Evolutionary conservation across 2,797 vertebrate species (phyloP).

Genomic region (Fundulus diaphanus): DNA sequence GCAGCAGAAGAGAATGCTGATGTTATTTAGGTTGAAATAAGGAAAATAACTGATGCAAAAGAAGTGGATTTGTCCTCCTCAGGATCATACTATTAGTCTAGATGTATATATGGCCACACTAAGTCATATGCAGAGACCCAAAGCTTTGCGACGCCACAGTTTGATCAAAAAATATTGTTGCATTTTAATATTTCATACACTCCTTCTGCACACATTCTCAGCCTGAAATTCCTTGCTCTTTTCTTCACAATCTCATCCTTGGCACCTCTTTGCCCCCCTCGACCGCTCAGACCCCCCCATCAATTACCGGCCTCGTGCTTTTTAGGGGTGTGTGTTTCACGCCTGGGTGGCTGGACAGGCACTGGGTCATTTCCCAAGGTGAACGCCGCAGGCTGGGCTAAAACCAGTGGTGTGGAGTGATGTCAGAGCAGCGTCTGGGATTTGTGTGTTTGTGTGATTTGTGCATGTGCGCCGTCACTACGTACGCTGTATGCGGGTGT

Average conservation of each 20-base stretch:
- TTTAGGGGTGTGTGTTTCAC: constrained; percentile 76
- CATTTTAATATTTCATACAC: neutral
- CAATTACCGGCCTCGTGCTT: constrained; percentile 51
- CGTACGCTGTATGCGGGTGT: constrained; percentile 53
- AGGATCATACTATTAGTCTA: neutral
- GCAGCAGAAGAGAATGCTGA: too few species aligned
- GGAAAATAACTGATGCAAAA: too few species aligned
- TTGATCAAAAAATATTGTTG: neutral
- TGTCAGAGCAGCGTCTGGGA: constrained; percentile 59
- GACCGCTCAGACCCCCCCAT: constrained; percentile 43
- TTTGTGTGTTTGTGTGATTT: constrained; percentile 47
- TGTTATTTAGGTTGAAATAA: too few species aligned
- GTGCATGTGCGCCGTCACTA: constrained; percentile 43
- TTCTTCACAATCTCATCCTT: constrained; percentile 48
- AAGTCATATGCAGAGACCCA: neutral
- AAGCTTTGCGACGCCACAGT: too few species aligned
- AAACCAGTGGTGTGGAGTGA: constrained; percentile 72
- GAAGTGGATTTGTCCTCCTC: too few species aligned
- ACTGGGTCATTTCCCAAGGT: constrained; percentile 78
- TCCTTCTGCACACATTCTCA: constrained; percentile 28
- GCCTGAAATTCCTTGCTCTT: constrained; percentile 42
- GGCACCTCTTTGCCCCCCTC: constrained; percentile 49
- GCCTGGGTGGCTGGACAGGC: constrained; percentile 71
- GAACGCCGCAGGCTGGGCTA: constrained; percentile 67
- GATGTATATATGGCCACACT: neutral